Percentiles rank a stretch among this genome's conserved stretches.
Evolutionary conservation across 35 echinoderm and acorn worm species (phyloP).

Genomic region (Lytechinus pictus): DNA sequence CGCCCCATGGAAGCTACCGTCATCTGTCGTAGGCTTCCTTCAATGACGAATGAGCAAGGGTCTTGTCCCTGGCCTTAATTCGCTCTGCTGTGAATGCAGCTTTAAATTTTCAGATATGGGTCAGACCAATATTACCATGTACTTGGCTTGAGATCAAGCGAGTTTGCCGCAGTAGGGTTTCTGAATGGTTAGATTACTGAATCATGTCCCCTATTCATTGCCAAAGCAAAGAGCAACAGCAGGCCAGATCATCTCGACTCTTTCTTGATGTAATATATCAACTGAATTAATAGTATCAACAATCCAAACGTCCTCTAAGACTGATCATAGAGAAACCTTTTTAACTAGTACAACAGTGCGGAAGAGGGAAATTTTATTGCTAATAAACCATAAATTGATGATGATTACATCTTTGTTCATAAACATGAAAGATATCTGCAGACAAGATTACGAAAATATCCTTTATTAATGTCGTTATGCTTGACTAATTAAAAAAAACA

Average conservation of each 20-base stretch:
- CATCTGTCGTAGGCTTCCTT: too few species aligned
- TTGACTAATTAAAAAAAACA: too few species aligned
- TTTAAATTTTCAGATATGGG: neutral
- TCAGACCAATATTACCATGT: neutral
- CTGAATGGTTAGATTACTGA: neutral
- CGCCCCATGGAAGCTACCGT: too few species aligned
- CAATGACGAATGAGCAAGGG: too few species aligned
- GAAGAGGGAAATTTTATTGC: too few species aligned
- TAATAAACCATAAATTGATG: too few species aligned
- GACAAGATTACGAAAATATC: neutral
- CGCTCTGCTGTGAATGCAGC: too few species aligned
- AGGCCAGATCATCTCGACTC: neutral
- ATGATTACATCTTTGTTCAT: too few species aligned
- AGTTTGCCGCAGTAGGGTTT: neutral
- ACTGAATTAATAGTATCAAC: neutral
- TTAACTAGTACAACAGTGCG: too few species aligned
- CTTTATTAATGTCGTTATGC: too few species aligned
- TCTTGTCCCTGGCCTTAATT: too few species aligned
- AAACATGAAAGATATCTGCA: neutral
- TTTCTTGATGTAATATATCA: neutral
- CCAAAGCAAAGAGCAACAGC: neutral
- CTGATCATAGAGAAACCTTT: neutral
- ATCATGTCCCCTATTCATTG: neutral
- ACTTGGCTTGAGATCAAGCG: neutral
- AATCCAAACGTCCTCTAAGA: neutral